These are phyloP conservation scores for Altica lythri DNA, from an alignment of 2,888 invertebrate species.

Conservation along the genomic window DNA sequence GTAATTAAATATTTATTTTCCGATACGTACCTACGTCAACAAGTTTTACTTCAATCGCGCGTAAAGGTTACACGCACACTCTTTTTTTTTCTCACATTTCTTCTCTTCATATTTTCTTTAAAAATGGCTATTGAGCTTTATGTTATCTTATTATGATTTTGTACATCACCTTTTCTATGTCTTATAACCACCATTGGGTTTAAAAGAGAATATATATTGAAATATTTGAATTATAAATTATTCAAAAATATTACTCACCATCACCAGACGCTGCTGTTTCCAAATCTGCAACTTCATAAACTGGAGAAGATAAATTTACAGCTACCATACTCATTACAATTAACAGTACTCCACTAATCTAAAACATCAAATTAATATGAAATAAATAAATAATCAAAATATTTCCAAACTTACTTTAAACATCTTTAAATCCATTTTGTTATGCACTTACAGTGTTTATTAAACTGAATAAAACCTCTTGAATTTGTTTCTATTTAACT, in stretches of 20 bases:
- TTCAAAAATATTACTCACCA: neutral
- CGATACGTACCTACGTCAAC: too few relatives aligned
- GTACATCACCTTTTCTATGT: too few relatives aligned
- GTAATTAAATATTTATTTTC: too few relatives aligned
- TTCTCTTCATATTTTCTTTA: too few relatives aligned
- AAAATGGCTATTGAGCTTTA: too few relatives aligned
- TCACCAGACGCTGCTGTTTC: neutral
- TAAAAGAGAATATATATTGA: too few relatives aligned
- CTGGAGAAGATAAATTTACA: neutral
- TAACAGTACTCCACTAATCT: neutral
- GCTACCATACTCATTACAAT: neutral
- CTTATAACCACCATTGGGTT: too few relatives aligned
- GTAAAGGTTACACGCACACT: too few relatives aligned
- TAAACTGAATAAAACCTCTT: neutral
- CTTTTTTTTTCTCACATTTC: too few relatives aligned
- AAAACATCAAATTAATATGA: neutral
- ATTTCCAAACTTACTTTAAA: neutral
- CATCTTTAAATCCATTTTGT: constrained; percentile 1
- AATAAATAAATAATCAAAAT: neutral
- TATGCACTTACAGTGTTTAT: neutral
- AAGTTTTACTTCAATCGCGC: too few relatives aligned
- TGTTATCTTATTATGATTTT: too few relatives aligned
- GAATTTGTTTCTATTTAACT: neutral
- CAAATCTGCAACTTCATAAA: neutral
- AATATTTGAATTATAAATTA: too few relatives aligned